Conservation (phyloP, 2,797 vertebrate genomes). For the Pelochelys cantorii region DNA sequence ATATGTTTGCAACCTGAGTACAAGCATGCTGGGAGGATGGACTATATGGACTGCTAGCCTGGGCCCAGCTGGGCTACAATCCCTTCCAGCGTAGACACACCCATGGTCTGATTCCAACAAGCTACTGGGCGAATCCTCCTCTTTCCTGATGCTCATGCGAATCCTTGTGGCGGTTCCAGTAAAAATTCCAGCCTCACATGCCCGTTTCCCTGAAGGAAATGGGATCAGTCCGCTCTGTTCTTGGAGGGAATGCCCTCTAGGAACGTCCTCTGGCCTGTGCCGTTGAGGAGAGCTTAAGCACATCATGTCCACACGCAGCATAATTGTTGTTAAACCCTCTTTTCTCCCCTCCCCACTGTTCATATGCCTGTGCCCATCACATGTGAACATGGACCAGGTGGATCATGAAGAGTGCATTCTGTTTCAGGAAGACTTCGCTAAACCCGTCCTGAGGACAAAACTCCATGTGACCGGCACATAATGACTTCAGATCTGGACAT, state of each 20-base stretch:
- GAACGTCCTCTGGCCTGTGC: not conserved
- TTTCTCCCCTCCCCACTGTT: not conserved
- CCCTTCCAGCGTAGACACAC: no score
- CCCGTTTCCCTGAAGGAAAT: not conserved
- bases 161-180: not conserved
- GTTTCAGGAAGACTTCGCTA: not conserved
- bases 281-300: not conserved
- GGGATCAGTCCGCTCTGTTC: not conserved
- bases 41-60: not conserved
- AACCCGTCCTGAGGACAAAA: not conserved
- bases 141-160: not conserved
- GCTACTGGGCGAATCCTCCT: not conserved
- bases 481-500: not conserved
- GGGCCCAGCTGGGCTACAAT: not conserved
- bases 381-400: not conserved
- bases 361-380: not conserved
- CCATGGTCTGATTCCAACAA: not conserved
- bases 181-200: not conserved
- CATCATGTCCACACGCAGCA: not conserved
- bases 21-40: not conserved
- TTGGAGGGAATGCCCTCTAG: not conserved
- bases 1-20: not conserved
- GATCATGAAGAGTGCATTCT: not conserved
- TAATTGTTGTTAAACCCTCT: not conserved
- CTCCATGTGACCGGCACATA: not conserved